A percentile compares a stretch with the other conserved stretches of the same genome.
These are phyloP conservation scores for Meloe dianella DNA, from an alignment of 2,888 invertebrate species.

Conservation along the genomic window DNA sequence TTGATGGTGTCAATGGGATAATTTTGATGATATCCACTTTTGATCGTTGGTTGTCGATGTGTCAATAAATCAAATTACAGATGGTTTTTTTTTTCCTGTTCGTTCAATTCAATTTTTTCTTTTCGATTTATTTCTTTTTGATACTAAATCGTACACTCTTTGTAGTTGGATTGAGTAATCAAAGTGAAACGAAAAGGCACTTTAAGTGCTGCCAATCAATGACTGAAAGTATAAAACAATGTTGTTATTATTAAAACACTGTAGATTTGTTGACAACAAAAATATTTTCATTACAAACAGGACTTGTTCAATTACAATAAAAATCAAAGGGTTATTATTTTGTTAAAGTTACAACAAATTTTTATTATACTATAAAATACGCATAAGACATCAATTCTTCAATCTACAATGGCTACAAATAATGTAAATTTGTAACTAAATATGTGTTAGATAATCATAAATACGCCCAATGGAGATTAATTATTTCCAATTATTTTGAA, in stretches of 20 bases:
- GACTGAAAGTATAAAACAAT: constrained; percentile 1
- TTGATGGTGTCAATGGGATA: constrained; percentile 22
- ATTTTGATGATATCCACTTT: constrained; percentile 16
- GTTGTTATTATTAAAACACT: neutral
- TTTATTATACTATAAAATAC: neutral
- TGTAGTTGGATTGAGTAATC: constrained; percentile 23
- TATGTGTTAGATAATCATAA: neutral
- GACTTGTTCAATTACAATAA: neutral
- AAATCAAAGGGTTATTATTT: neutral
- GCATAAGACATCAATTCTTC: neutral
- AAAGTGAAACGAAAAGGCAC: constrained; percentile 31
- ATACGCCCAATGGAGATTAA: neutral
- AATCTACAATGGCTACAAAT: neutral
- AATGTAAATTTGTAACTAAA: neutral
- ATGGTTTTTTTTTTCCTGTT: constrained; percentile 14
- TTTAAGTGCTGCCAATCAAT: constrained; percentile 28
- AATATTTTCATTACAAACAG: neutral
- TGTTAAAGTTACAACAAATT: neutral
- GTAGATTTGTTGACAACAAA: neutral
- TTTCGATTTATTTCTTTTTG: neutral
- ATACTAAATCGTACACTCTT: neutral
- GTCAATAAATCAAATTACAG: constrained; percentile 29
- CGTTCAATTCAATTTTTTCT: neutral
- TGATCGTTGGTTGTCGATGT: constrained; percentile 28
- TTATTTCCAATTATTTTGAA: constrained; percentile 4